A percentile compares a stretch with the other conserved stretches of the same genome.
Evolutionary conservation across 2,888 invertebrate genomes (phyloP).

Genomic region (Leptinotarsa peninsularis): DNA sequence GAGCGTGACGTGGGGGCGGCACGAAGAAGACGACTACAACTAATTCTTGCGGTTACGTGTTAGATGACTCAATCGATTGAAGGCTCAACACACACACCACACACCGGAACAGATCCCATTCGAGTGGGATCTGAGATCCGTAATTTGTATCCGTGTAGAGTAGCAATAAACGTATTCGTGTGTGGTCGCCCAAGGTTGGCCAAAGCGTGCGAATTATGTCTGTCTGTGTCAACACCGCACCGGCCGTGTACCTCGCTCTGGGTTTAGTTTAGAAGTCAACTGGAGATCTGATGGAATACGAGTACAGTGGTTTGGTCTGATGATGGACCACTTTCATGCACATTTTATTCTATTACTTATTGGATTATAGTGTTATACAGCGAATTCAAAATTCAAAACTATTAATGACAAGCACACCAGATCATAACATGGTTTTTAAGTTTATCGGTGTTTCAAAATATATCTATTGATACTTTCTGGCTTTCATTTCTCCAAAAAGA

Average conservation of each 20-base stretch:
- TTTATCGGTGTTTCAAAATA: too few relatives aligned
- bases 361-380: too few relatives aligned
- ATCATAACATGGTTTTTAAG: too few relatives aligned
- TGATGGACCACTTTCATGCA: too few relatives aligned
- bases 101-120: slow-evolving; percentile 14
- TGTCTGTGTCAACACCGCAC: neutral
- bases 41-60: slow-evolving; percentile 44
- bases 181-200: slow-evolving; percentile 8
- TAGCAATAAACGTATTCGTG: neutral
- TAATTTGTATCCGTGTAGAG: slow-evolving; percentile 8
- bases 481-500: too few relatives aligned
- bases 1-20: slow-evolving; percentile 51
- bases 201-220: slow-evolving; percentile 8
- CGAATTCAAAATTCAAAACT: too few relatives aligned
- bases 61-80: slow-evolving; percentile 37
- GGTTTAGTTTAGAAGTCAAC: neutral
- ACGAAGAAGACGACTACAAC: slow-evolving; percentile 29
- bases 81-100: neutral
- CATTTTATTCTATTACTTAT: too few relatives aligned
- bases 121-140: slow-evolving; percentile 13
- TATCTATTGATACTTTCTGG: too few relatives aligned
- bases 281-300: neutral
- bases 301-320: neutral
- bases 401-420: too few relatives aligned
- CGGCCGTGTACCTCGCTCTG: neutral